phyloP scores from a whole-genome alignment of 1,140 invertebrate genomes.

The Phortica variegata region DNA sequence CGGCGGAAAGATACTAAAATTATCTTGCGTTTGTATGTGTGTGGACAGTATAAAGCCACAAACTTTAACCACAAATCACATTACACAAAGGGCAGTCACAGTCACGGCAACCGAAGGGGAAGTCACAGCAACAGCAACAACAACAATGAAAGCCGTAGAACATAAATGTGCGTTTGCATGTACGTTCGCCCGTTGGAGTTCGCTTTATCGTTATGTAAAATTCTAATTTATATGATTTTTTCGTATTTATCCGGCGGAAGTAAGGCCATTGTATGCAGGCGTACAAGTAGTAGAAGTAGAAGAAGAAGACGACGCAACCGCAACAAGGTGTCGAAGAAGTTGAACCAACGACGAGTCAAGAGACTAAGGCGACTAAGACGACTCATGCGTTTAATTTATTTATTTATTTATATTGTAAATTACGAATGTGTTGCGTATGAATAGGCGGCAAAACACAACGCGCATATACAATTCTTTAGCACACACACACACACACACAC shows the following conservation, averaged over 20 bases:
- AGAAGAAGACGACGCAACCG: no score
- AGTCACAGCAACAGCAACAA: no score
- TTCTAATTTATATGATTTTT: conserved; percentile 51
- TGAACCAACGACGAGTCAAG: no score
- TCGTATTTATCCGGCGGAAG: conserved; percentile 52
- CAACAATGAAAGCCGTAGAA: neutral
- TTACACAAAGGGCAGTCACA: neutral
- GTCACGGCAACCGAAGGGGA: neutral
- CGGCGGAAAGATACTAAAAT: neutral
- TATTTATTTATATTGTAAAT: conserved; percentile 51
- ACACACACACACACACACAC: no score
- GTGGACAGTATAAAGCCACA: neutral
- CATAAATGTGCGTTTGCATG: no score
- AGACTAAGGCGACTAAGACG: no score
- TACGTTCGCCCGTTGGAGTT: no score
- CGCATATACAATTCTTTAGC: no score
- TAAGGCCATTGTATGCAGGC: conserved; percentile 29
- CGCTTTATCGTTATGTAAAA: conserved; percentile 14
- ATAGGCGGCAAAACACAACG: conserved; percentile 28
- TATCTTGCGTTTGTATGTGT: neutral
- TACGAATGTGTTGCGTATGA: conserved; percentile 41
- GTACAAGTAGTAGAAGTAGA: no score
- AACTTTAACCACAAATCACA: conserved; percentile 6
- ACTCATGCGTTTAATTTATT: conserved; percentile 6
- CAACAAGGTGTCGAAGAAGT: no score